Evolutionary conservation across 2,797 vertebrate genomes (phyloP).

Genomic region (Uromys caudimaculatus): DNA sequence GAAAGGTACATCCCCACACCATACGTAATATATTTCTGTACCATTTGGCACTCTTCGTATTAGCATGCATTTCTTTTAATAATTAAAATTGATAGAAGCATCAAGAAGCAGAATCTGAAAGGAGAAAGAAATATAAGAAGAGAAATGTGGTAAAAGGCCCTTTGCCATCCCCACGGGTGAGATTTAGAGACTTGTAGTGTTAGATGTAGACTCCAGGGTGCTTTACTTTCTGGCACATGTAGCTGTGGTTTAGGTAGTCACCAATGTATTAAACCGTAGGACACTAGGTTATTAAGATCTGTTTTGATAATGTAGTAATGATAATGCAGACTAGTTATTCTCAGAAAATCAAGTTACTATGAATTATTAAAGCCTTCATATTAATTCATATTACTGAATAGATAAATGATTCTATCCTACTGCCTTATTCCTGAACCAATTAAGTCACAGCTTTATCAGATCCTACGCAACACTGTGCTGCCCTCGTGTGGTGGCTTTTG

Average conservation of each 20-base stretch:
- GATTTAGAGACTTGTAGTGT: not conserved
- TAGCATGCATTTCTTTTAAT: not conserved
- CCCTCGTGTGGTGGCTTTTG: constrained; percentile 30
- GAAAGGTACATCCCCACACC: too few species aligned
- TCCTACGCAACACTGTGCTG: constrained; percentile 3
- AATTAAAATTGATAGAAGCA: not conserved
- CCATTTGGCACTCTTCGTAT: not conserved
- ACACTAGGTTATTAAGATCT: constrained; percentile 2
- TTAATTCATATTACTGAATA: not conserved
- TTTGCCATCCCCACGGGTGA: not conserved
- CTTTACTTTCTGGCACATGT: not conserved
- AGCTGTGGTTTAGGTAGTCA: not conserved
- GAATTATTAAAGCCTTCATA: not conserved
- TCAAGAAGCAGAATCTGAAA: not conserved
- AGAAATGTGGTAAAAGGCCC: not conserved
- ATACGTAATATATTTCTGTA: not conserved
- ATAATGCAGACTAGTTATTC: not conserved
- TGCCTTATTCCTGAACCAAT: not conserved
- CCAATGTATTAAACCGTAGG: not conserved
- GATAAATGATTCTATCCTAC: not conserved
- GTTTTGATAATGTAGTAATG: not conserved
- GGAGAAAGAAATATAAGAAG: not conserved
- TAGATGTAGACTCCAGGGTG: not conserved
- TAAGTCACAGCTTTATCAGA: not conserved
- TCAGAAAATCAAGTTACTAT: not conserved